These are phyloP conservation scores for Morone chrysops DNA, from an alignment of 2,113 vertebrate genomes.

Conservation along the genomic window DNA sequence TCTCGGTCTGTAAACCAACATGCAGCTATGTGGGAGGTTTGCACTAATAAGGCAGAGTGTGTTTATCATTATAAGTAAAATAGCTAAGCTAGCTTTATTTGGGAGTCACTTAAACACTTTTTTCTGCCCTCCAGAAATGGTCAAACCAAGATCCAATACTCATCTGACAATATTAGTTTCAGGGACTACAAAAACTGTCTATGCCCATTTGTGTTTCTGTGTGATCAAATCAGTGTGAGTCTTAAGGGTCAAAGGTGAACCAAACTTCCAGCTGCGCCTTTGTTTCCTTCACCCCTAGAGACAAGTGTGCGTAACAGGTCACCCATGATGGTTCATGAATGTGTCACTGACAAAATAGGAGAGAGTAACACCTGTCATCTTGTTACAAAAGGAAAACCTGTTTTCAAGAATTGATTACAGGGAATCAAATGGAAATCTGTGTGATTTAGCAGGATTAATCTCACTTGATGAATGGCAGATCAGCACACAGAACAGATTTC, in stretches of 20 bases:
- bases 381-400: constrained; percentile 6
- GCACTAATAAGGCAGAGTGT: constrained; percentile 65
- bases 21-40: constrained; percentile 60
- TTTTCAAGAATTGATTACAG: background rate
- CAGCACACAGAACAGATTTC: constrained; percentile 9
- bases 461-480: background rate
- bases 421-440: background rate
- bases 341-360: constrained; percentile 19
- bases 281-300: constrained; percentile 38
- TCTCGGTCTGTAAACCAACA: constrained; percentile 65
- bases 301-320: constrained; percentile 32
- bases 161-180: constrained; percentile 37
- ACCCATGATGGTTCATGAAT: constrained; percentile 17
- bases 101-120: constrained; percentile 36
- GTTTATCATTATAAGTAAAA: constrained; percentile 60
- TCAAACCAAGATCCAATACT: constrained; percentile 10
- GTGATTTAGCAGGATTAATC: constrained; percentile 6
- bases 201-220: constrained; percentile 6
- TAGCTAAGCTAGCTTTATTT: constrained; percentile 31
- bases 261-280: constrained; percentile 64
- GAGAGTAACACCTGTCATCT: constrained; percentile 54
- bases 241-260: constrained; percentile 65
- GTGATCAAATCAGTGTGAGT: constrained; percentile 53
- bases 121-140: constrained; percentile 13
- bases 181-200: constrained; percentile 18